Evolutionary conservation across 2,113 vertebrate genomes (phyloP).

Genomic region (Xiphophorus couchianus): DNA sequence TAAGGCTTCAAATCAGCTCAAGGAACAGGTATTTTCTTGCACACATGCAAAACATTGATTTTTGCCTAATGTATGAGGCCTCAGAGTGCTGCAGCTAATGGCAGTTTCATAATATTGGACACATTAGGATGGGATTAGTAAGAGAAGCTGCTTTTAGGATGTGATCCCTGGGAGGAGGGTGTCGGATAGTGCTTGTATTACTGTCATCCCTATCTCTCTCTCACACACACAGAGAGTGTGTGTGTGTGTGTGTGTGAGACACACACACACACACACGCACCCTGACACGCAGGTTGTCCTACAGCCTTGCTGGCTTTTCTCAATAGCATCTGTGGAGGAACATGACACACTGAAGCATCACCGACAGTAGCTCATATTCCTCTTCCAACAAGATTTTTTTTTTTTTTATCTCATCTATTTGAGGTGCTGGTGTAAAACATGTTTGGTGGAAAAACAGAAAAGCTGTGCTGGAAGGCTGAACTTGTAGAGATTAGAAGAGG

Average conservation of each 20-base stretch:
- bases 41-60: constrained; percentile 3
- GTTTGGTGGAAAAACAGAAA: constrained; percentile 45
- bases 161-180: constrained; percentile 66
- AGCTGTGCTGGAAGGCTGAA: constrained; percentile 19
- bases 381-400: constrained; percentile 34
- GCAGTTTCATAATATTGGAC: constrained; percentile 72
- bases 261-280: constrained; percentile 52
- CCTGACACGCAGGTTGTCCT: constrained; percentile 26
- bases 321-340: constrained; percentile 66
- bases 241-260: background rate
- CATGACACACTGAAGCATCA: constrained; percentile 66
- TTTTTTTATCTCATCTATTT: constrained; percentile 60
- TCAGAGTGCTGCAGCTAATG: constrained; percentile 60
- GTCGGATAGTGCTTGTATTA: constrained; percentile 71
- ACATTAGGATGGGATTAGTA: constrained; percentile 74
- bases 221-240: constrained; percentile 29
- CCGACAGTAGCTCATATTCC: constrained; percentile 58
- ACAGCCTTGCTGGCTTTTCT: constrained; percentile 55
- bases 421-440: constrained; percentile 54
- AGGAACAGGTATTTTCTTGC: constrained; percentile 7
- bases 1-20: constrained; percentile 10
- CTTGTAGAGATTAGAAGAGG: constrained; percentile 23
- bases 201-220: constrained; percentile 59
- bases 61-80: constrained; percentile 26
- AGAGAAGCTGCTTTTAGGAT: constrained; percentile 70